phyloP scores from a whole-genome alignment of 2,888 invertebrate genomes.

The Nephrotoma guestfalica region DNA sequence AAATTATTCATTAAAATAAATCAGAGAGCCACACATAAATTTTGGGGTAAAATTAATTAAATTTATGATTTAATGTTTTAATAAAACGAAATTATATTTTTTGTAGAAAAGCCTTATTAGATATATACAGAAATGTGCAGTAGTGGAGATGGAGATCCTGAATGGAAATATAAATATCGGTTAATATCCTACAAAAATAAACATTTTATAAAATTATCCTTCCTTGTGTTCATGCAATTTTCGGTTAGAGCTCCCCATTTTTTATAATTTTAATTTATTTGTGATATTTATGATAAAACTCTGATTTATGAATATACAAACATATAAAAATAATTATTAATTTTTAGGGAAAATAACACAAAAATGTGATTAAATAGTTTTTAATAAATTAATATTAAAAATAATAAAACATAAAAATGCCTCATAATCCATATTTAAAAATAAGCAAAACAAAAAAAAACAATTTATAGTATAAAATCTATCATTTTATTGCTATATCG shows the following conservation, averaged over 20 bases:
- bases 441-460: neutral
- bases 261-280: neutral
- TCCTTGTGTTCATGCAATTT: neutral
- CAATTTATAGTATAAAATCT: neutral
- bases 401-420: neutral
- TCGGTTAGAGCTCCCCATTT: neutral
- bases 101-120: neutral
- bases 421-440: neutral
- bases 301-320: neutral
- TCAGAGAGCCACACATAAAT: neutral
- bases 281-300: neutral
- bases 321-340: neutral
- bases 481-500: neutral
- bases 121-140: neutral
- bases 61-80: neutral
- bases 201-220: neutral
- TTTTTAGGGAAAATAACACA: neutral
- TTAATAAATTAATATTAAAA: neutral
- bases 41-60: neutral
- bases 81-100: neutral
- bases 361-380: neutral
- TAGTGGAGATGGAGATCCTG: neutral
- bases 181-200: neutral
- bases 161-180: neutral
- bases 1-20: neutral